A percentile compares a stretch with the other conserved stretches of the same genome.
Evolutionary conservation across 2,797 vertebrate genomes (phyloP).

Genomic region (Molossus alvarezi): DNA sequence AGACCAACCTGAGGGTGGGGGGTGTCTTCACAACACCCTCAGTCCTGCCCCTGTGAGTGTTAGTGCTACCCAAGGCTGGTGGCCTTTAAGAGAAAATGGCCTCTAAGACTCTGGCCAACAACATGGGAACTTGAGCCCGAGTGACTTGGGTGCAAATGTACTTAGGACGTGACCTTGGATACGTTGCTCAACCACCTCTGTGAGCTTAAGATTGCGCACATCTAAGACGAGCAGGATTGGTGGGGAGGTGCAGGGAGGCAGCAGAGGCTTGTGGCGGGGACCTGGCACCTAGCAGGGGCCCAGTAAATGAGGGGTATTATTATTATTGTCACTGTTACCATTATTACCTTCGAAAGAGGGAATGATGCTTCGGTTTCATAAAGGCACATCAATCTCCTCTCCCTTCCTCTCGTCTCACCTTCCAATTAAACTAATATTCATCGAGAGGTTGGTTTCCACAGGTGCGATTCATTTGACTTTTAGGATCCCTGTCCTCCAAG

Average conservation of each 20-base stretch:
- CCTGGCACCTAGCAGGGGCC: neutral
- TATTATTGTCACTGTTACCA: neutral
- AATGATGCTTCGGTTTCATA: neutral
- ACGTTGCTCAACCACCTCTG: neutral
- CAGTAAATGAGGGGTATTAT: neutral
- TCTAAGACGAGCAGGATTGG: neutral
- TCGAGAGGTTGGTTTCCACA: neutral
- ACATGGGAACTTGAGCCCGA: neutral
- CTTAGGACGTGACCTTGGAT: neutral
- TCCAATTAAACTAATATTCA: neutral
- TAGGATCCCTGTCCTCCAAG: neutral
- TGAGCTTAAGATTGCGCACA: neutral
- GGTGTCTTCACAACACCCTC: neutral
- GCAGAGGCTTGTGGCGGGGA: neutral
- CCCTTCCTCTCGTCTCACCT: constrained; percentile 55
- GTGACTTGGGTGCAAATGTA: neutral
- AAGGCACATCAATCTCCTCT: neutral
- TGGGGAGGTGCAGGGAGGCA: neutral
- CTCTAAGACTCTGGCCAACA: neutral
- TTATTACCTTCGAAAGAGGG: neutral
- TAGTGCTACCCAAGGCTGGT: neutral
- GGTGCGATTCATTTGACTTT: neutral
- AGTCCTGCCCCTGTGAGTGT: neutral
- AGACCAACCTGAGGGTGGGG: neutral
- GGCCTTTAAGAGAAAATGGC: neutral